Percentiles rank a stretch among this genome's conserved stretches.
Evolutionary conservation across 2,797 vertebrate genomes (phyloP).

Genomic region (Florisuga fusca): DNA sequence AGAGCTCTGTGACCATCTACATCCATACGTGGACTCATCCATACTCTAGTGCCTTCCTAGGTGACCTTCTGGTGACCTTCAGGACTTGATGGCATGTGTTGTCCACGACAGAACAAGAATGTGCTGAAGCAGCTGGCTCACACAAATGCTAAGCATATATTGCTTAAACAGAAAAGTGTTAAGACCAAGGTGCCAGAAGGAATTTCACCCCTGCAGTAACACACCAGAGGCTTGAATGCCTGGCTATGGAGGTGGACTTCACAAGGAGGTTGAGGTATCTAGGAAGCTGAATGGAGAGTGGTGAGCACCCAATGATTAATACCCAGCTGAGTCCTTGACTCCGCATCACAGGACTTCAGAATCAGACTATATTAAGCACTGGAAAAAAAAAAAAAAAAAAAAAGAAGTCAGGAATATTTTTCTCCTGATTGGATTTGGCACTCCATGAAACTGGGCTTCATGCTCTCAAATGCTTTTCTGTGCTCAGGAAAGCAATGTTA

Average conservation of each 20-base stretch:
- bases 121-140: neutral
- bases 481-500: neutral
- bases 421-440: neutral
- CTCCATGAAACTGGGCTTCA: neutral
- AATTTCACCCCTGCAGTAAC: neutral
- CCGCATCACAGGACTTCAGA: neutral
- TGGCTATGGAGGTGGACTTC: neutral
- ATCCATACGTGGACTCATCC: neutral
- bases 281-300: neutral
- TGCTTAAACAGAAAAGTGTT: neutral
- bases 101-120: neutral
- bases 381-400: neutral
- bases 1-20: neutral
- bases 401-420: neutral
- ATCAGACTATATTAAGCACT: neutral
- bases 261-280: neutral
- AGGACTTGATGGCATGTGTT: neutral
- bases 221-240: fast-evolving
- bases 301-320: neutral
- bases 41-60: neutral
- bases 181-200: neutral
- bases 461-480: neutral
- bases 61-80: neutral
- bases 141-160: neutral
- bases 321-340: neutral